A percentile compares a stretch with the other conserved stretches of the same genome.
Conservation (phyloP, 2,888 invertebrate genomes). For the Allophyes oxyacanthae region DNA sequence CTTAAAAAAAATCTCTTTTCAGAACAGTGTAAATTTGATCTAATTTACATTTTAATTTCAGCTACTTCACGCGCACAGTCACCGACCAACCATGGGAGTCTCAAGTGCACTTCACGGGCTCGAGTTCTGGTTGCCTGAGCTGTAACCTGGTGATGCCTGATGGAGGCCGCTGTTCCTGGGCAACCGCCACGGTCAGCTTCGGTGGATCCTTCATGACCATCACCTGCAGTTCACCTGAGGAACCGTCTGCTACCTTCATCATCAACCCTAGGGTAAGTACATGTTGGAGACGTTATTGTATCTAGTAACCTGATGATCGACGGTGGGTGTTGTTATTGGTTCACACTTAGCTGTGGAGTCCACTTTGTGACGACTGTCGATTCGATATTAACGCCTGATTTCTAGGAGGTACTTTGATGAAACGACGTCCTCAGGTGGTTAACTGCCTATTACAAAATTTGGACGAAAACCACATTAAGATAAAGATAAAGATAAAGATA, state of each 20-base stretch:
- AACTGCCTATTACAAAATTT: too few species aligned
- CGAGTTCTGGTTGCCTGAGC: slow-evolving; percentile 90
- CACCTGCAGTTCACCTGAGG: slow-evolving; percentile 92
- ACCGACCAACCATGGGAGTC: slow-evolving; percentile 90
- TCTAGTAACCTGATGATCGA: background rate
- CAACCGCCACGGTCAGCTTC: slow-evolving; percentile 90
- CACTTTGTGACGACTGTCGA: too few species aligned
- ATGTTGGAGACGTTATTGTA: background rate
- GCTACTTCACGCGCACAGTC: slow-evolving; percentile 93
- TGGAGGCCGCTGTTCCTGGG: slow-evolving; percentile 90
- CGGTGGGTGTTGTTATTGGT: too few species aligned
- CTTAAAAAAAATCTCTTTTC: too few species aligned
- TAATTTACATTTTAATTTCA: slow-evolving; percentile 63
- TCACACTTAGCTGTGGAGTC: too few species aligned
- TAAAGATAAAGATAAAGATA: too few species aligned
- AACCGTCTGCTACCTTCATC: slow-evolving; percentile 89
- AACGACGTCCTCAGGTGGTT: too few species aligned
- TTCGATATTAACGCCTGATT: too few species aligned
- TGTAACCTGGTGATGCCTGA: slow-evolving; percentile 90
- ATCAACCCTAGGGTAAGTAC: slow-evolving; percentile 79
- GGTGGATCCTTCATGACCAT: slow-evolving; percentile 91
- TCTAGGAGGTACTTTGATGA: too few species aligned
- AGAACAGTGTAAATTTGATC: background rate
- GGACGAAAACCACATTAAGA: too few species aligned
- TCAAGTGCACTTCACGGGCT: slow-evolving; percentile 91